Percentiles rank a stretch among this genome's conserved stretches.
Evolutionary conservation across 2,888 invertebrate species (phyloP).

Genomic region (Eristalis tenax): DNA sequence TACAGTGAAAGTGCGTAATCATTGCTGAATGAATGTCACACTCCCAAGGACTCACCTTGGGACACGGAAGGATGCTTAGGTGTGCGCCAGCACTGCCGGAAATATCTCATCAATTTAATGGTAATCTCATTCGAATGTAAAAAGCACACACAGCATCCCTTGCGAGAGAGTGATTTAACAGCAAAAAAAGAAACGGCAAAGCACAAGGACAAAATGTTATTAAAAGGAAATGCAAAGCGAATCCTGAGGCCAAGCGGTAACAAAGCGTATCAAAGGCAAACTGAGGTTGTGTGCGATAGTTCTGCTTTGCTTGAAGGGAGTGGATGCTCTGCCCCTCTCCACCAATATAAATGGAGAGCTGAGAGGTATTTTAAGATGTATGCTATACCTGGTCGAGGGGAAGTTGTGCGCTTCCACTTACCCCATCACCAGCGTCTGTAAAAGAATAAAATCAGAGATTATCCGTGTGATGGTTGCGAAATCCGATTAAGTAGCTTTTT

Average conservation of each 20-base stretch:
- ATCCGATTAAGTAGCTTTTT: background rate
- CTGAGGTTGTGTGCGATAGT: slow-evolving; percentile 19
- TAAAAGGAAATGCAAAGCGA: slow-evolving; percentile 44
- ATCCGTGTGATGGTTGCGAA: background rate
- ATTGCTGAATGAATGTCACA: slow-evolving; percentile 33
- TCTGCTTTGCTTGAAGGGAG: background rate
- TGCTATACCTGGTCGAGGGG: background rate
- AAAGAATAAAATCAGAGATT: background rate
- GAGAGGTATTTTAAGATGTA: background rate
- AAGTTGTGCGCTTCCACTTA: background rate
- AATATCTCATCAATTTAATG: slow-evolving; percentile 4
- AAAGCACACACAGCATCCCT: background rate
- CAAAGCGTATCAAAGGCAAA: slow-evolving; percentile 43
- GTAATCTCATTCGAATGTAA: slow-evolving; percentile 21
- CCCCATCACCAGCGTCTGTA: background rate
- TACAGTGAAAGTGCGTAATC: slow-evolving; percentile 49
- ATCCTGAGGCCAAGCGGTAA: slow-evolving; percentile 23
- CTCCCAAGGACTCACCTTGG: background rate
- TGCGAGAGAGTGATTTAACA: background rate
- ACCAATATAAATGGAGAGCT: background rate
- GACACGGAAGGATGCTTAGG: background rate
- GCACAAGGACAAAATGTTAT: slow-evolving; percentile 24
- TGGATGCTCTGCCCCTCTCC: background rate
- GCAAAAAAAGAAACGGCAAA: background rate
- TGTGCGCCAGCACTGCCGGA: background rate